Base-by-base conservation (phyloP, 2,113 vertebrate genomes). In the Tetrao urogallus region DNA sequence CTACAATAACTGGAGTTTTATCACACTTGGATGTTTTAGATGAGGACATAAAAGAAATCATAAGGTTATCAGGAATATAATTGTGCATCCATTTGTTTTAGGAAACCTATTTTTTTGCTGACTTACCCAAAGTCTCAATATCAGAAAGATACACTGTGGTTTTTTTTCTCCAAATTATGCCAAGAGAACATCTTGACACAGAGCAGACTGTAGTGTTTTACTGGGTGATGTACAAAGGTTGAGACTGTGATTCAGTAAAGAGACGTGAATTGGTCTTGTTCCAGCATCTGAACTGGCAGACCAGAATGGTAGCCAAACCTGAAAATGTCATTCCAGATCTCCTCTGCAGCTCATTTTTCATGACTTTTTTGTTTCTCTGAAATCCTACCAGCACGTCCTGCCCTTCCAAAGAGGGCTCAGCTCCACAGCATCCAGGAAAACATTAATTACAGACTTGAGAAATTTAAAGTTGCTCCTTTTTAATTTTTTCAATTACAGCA, bases 231-330 rank as follows among this genome's bases (percentile, higher is more conserved):
- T 34, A 22, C 22, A 73, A 73, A 77, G 22, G 27, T 73, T 78
- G 61, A 79, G 27, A n/a, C 47, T 64, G 5, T 27, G 38, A 10
- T 43, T 5, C 0, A 0, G n/a, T 2, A 1, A 34, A 45, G 34
- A 77, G 19, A 61, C 30, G 4, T 43, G 13, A 8, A 32, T 50
- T 63, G 10, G 34, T 48, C 6, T 6, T 27, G 3, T 57, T 82
- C 13, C 48, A 83, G 42, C 13, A 34, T 27, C 36, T 79, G 77
- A 73, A 67, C 28, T 57, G 13, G 4, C 24, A 45, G 11, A 63
- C 9, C 11, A 11, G 67, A 58, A 13, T 63, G 32, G 7, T 8
- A 80, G 32, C 8, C 56, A 75, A 74, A 80, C 15, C n/a, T 38
- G 22, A 78, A 67, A 50, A 63, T 43, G 10, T 45, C n/a, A 56